These are phyloP conservation scores for Oxyura jamaicensis DNA, from an alignment of 2,113 vertebrate genomes.

Conservation along the genomic window DNA sequence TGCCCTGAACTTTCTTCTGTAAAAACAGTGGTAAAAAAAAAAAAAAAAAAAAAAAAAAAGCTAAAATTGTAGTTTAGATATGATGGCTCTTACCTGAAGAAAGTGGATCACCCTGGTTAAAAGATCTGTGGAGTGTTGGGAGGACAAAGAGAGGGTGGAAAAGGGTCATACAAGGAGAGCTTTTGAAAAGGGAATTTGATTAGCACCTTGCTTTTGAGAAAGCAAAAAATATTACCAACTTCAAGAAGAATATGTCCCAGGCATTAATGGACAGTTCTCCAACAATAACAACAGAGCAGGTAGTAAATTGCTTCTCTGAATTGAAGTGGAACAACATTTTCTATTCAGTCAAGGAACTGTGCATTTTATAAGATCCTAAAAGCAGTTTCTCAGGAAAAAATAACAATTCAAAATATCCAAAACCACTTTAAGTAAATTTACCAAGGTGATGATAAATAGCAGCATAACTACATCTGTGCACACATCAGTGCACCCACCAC, in stretches of 20 bases:
- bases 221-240: background rate
- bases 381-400: background rate
- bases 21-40: background rate
- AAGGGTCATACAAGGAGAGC: accelerated
- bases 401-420: background rate
- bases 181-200: background rate
- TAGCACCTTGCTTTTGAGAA: background rate
- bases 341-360: background rate
- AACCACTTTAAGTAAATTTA: background rate
- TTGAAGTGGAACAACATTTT: background rate
- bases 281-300: background rate
- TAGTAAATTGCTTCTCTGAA: background rate
- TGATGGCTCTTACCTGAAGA: background rate
- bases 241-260: background rate
- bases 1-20: background rate
- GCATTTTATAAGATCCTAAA: background rate
- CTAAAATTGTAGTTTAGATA: background rate
- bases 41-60: background rate
- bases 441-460: background rate
- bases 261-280: background rate
- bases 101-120: background rate
- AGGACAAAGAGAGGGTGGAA: background rate
- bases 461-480: background rate
- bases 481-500: background rate
- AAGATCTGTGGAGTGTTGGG: background rate